Percentiles rank a stretch among this genome's conserved stretches.
Evolutionary conservation across 2,113 vertebrate species (phyloP).

Genomic region (Leptosomus discolor): DNA sequence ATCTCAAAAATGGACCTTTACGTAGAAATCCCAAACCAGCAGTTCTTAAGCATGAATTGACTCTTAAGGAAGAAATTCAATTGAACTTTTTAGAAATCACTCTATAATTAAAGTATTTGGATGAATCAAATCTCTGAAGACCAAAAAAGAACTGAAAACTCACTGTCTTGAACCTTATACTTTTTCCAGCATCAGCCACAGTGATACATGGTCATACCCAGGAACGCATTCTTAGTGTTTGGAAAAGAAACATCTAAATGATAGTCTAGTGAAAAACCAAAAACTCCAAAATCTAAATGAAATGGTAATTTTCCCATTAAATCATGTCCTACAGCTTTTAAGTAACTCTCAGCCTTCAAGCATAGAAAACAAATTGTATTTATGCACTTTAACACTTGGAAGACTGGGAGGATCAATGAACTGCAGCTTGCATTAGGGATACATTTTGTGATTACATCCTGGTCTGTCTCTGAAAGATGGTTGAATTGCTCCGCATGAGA

Average conservation of each 20-base stretch:
- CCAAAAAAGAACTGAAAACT: not conserved
- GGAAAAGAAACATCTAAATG: not conserved
- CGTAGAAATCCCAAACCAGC: not conserved
- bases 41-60: not conserved
- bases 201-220: not conserved
- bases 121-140: not conserved
- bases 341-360: not conserved
- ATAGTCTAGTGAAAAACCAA: not conserved
- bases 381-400: not conserved
- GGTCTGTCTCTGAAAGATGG: not conserved
- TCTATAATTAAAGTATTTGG: not conserved
- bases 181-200: not conserved
- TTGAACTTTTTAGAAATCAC: not conserved
- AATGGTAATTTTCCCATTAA: not conserved
- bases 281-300: not conserved
- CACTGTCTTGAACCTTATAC: not conserved
- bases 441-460: not conserved
- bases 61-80: not conserved
- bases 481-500: not conserved
- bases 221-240: not conserved
- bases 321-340: not conserved
- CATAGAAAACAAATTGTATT: not conserved
- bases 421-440: not conserved
- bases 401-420: not conserved
- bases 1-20: not conserved